These are phyloP conservation scores for Ecdyonurus torrentis DNA, from an alignment of 2,888 invertebrate species.

Conservation along the genomic window DNA sequence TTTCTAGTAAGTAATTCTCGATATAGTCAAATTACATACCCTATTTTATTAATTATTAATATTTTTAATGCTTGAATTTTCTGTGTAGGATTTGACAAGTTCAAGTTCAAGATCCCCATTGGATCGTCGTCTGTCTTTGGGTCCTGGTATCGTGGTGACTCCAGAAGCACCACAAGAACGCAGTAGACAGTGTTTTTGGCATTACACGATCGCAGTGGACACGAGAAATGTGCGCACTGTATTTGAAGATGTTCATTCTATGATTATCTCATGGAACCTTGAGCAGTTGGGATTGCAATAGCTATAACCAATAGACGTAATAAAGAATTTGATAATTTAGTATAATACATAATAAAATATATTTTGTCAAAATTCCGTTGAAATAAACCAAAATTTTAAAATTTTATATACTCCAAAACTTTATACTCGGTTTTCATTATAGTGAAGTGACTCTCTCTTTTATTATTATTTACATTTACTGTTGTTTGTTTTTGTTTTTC, in stretches of 20 bases:
- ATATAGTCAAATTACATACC: background rate
- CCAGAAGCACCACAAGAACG: slow-evolving; percentile 22
- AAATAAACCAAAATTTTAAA: no score
- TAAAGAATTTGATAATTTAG: no score
- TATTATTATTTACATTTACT: no score
- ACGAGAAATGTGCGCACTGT: slow-evolving; percentile 54
- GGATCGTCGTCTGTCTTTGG: slow-evolving; percentile 26
- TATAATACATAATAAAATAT: no score
- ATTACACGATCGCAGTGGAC: slow-evolving; percentile 58
- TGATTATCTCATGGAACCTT: slow-evolving; percentile 30
- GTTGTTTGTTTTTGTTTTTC: no score
- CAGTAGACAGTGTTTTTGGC: slow-evolving; percentile 46
- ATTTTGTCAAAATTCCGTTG: no score
- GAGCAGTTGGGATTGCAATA: background rate
- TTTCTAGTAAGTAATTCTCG: slow-evolving; percentile 35
- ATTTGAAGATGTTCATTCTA: slow-evolving; percentile 54
- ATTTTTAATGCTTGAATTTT: slow-evolving; percentile 4
- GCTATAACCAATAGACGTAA: no score
- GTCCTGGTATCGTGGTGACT: slow-evolving; percentile 26
- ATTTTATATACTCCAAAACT: no score
- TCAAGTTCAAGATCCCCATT: slow-evolving; percentile 27
- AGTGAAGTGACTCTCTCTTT: no score
- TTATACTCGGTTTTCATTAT: no score
- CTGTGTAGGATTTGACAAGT: slow-evolving; percentile 18
- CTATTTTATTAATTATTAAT: background rate